Evolutionary conservation across 2,113 vertebrate genomes (phyloP).

Genomic region (Pelvicachromis taeniatus): DNA sequence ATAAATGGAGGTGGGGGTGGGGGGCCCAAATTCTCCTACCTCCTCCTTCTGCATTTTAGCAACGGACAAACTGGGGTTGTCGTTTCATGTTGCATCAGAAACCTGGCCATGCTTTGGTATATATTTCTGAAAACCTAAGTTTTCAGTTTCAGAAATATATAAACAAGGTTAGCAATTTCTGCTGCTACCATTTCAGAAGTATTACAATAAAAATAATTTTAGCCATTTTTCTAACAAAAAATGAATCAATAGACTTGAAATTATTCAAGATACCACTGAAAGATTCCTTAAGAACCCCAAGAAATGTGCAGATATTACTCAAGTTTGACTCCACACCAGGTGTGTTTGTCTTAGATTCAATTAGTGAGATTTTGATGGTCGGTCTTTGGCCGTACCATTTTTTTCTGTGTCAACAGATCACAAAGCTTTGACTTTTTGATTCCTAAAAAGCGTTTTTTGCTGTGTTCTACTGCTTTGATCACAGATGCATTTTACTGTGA

Average conservation of each 20-base stretch:
- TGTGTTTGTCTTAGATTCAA: neutral
- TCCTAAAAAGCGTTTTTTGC: neutral
- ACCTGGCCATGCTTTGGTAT: neutral
- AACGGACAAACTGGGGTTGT: neutral
- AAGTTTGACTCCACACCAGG: neutral
- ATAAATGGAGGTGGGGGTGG: neutral
- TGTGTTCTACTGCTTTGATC: neutral
- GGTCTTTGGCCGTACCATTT: neutral
- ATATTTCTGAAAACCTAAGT: neutral
- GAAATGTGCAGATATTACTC: neutral
- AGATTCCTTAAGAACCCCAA: neutral
- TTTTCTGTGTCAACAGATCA: neutral
- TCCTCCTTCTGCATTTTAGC: neutral
- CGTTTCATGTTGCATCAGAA: neutral
- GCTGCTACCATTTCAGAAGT: neutral
- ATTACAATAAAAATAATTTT: neutral
- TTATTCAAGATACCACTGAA: neutral
- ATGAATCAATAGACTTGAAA: neutral
- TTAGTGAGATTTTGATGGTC: neutral
- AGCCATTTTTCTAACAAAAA: neutral
- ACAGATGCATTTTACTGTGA: neutral
- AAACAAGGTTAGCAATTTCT: neutral
- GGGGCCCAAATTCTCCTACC: neutral
- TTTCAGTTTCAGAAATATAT: no score
- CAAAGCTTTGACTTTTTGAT: neutral